These are phyloP conservation scores for Zaprionus kolodkinae DNA, from an alignment of 1,140 invertebrate genomes.

Conservation along the genomic window DNA sequence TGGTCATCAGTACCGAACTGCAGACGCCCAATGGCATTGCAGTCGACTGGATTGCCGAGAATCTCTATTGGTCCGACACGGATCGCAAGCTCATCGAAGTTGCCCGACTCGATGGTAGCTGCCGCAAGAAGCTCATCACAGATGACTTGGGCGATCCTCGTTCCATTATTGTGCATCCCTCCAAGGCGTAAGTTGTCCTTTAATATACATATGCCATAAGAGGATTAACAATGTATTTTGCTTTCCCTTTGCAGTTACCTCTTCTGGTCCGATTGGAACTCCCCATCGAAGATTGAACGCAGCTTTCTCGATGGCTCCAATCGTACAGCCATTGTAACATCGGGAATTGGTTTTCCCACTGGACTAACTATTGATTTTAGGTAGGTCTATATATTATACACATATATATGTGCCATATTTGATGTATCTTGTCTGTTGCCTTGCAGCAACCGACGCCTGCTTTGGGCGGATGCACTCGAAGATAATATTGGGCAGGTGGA, in stretches of 20 bases:
- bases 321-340: constrained; percentile 89
- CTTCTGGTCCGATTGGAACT: constrained; percentile 97
- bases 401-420: background rate
- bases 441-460: constrained; percentile 83
- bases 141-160: constrained; percentile 90
- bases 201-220: background rate
- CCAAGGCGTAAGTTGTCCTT: constrained; percentile 87
- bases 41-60: constrained; percentile 94
- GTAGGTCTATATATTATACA: constrained; percentile 77
- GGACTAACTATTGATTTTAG: constrained; percentile 95
- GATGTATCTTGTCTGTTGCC: background rate
- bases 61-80: constrained; percentile 96
- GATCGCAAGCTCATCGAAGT: constrained; percentile 93
- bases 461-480: constrained; percentile 94
- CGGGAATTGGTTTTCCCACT: constrained; percentile 94
- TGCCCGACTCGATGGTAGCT: constrained; percentile 90
- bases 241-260: constrained; percentile 87
- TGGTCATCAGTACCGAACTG: constrained; percentile 86
- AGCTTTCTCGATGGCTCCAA: constrained; percentile 92
- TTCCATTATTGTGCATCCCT: constrained; percentile 91
- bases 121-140: constrained; percentile 89
- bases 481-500: constrained; percentile 96
- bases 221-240: background rate
- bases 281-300: constrained; percentile 92
- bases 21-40: constrained; percentile 91